Evolutionary conservation across 2,113 vertebrate genomes (phyloP).

Genomic region (Pangasianodon hypophthalmus): DNA sequence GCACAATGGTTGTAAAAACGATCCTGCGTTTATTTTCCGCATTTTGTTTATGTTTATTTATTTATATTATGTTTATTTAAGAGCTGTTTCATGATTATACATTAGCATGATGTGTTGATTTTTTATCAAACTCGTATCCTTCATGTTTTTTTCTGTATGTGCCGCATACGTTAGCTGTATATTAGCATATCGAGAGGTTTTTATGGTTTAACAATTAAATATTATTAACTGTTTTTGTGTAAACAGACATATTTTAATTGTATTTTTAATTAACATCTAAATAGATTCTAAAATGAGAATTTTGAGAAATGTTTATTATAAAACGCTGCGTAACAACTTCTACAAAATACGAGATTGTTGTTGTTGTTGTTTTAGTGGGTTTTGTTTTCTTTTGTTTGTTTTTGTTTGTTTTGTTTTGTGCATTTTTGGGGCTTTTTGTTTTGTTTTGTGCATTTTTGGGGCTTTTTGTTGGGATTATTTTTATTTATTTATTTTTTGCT

Average conservation of each 20-base stretch:
- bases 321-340: not conserved
- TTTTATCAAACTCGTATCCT: too few species aligned
- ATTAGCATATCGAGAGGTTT: not conserved
- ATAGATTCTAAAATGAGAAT: not conserved
- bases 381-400: not conserved
- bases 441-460: too few species aligned
- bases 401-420: not conserved
- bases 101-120: too few species aligned
- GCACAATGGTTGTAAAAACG: too few species aligned
- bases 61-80: too few species aligned
- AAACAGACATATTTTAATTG: not conserved
- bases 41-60: not conserved
- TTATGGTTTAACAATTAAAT: not conserved
- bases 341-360: not conserved
- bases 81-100: too few species aligned
- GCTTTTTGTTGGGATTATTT: too few species aligned
- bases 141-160: too few species aligned
- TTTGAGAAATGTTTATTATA: not conserved
- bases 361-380: not conserved
- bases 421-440: not conserved
- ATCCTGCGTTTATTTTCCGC: not conserved
- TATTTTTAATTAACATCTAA: not conserved
- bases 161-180: not conserved
- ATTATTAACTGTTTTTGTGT: not conserved
- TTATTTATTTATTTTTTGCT: not conserved